Base-by-base conservation (phyloP, 2,113 vertebrate species). In the Tauraco erythrolophus region DNA sequence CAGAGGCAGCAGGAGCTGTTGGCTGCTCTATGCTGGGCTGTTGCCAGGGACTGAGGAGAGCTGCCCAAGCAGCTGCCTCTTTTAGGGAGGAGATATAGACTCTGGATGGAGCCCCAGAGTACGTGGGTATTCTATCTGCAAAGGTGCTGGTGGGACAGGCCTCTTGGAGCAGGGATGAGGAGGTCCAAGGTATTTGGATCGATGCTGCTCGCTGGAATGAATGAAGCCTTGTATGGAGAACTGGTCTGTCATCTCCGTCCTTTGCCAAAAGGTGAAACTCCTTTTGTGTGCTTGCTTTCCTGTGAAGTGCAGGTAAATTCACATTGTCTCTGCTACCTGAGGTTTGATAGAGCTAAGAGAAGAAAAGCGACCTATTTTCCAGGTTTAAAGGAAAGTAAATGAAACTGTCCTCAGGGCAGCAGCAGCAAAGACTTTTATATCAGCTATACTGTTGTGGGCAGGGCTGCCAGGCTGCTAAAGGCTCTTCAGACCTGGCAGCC, bases 321-420 rank as follows among this genome's bases (percentile, higher is more conserved):
- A 39, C 1, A 0, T 58, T 92, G 35, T 89, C 41, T 79, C n/a
- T 95, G 60, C 56, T 94, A 84, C 76, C 57, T 60, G 51, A 91
- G 76, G 35, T 96, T 86, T 84, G 85, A 78, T 78, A 71, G 85
- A 89, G 65, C 56, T 48, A 70, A 2, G 4, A 89, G 92, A 74
- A 88, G 64, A 92, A 78, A 89, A 94, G 72, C 8, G 0, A 95
- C 77, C 86, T 94, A 87, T 96, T 95, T 97, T 95, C 60, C 46
- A 82, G 65, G 60, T 97, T 94, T 92, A 94, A 95, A 94, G 60
- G 80, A 70, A 94, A 80, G 80, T 91, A 88, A 91, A 95, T 94
- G 76, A 97, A 95, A 64, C 91, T 82, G 64, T 89, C 86, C 94
- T 95, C 27, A 0, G 89, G 91, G 91, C 61, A 95, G 86, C 81